Percentiles rank a stretch among this genome's conserved stretches.
These are phyloP conservation scores for Temnothorax ravouxi DNA, from an alignment of 2,888 invertebrate species.

Conservation along the genomic window DNA sequence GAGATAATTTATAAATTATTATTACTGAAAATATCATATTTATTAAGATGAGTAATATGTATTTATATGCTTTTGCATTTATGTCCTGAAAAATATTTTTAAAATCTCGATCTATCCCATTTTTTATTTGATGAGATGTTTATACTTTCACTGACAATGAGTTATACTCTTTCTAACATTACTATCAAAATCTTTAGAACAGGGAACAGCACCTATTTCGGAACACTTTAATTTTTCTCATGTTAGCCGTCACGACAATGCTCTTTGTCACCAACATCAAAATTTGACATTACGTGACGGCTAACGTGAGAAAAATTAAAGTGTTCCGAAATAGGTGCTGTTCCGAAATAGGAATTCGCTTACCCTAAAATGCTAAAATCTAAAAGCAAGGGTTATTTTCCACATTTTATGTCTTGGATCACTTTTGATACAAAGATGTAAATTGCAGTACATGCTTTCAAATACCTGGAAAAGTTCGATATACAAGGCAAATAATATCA, in stretches of 20 bases:
- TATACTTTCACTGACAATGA: not conserved
- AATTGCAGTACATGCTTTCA: not conserved
- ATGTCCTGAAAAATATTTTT: not conserved
- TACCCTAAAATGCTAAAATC: not conserved
- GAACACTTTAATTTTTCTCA: no score
- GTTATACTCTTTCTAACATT: not conserved
- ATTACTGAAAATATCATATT: not conserved
- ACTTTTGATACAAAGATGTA: not conserved
- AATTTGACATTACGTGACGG: no score
- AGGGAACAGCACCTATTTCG: no score
- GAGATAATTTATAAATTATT: not conserved
- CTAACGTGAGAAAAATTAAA: no score
- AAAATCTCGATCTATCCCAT: not conserved
- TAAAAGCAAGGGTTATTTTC: not conserved
- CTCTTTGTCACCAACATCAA: no score
- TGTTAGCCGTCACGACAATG: no score
- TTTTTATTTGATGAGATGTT: not conserved
- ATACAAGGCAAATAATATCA: not conserved
- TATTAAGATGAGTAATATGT: not conserved
- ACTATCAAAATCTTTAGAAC: not conserved
- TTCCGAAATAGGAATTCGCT: no score
- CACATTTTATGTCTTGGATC: not conserved
- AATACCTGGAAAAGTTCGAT: not conserved
- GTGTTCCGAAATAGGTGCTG: no score
- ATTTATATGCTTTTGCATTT: not conserved